phyloP scores from a whole-genome alignment of 2,797 vertebrate species.

The Ctenochaetus hawaiiensis region DNA sequence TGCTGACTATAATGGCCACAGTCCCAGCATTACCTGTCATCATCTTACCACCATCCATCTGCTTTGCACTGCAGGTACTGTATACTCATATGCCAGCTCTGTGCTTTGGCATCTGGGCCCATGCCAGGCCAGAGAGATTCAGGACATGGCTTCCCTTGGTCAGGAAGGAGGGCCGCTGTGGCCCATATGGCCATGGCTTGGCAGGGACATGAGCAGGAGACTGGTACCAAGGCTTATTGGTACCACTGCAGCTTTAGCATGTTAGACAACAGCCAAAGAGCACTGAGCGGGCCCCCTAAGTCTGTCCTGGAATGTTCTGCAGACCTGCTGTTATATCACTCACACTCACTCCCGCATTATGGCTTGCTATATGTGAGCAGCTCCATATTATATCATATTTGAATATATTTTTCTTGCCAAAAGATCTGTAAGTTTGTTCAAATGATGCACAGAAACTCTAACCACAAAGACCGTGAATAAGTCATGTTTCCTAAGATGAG shows the following conservation, averaged over 20 bases:
- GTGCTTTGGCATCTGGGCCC: constrained; percentile 53
- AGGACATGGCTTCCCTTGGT: constrained; percentile 79
- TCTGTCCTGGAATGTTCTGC: constrained; percentile 79
- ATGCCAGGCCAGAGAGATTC: constrained; percentile 72
- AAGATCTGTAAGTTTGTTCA: constrained; percentile 43
- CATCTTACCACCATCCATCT: constrained; percentile 76
- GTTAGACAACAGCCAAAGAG: constrained; percentile 58
- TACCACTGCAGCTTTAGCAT: constrained; percentile 54
- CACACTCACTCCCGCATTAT: constrained; percentile 53
- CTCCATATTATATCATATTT: constrained; percentile 38
- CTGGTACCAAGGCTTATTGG: constrained; percentile 56
- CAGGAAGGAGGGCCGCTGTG: constrained; percentile 84
- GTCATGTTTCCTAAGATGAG: constrained; percentile 6
- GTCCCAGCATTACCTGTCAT: constrained; percentile 70
- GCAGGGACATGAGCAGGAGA: constrained; percentile 40
- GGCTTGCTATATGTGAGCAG: constrained; percentile 29
- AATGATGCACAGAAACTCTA: constrained; percentile 16
- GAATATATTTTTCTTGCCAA: constrained; percentile 33
- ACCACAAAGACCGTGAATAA: constrained; percentile 18
- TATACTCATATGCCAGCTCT: constrained; percentile 70
- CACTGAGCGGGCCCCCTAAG: constrained; percentile 65
- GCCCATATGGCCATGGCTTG: constrained; percentile 82
- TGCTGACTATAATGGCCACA: constrained; percentile 42
- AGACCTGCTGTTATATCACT: constrained; percentile 73
- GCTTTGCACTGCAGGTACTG: constrained; percentile 69